phyloP scores from a whole-genome alignment of 2,797 vertebrate genomes.

The Pitangus sulphuratus region DNA sequence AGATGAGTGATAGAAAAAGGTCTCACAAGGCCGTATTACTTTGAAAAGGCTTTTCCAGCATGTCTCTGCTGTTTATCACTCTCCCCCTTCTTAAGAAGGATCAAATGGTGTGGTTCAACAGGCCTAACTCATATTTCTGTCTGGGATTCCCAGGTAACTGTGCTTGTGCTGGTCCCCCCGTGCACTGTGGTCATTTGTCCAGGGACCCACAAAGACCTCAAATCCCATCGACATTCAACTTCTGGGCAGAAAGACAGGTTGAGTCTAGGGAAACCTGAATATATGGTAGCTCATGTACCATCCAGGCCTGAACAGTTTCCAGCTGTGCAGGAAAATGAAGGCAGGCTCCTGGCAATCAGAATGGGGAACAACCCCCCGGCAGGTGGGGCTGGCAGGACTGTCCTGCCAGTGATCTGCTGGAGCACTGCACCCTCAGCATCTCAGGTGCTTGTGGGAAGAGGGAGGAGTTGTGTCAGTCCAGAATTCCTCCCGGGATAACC shows the following conservation, averaged over 20 bases:
- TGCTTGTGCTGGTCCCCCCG: background rate
- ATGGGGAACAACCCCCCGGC: background rate
- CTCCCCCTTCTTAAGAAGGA: background rate
- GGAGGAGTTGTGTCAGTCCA: background rate
- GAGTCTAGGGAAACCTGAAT: conserved; percentile 8
- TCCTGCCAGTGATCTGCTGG: conserved; percentile 23
- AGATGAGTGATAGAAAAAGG: background rate
- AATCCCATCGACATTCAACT: background rate
- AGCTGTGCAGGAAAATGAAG: conserved; percentile 48
- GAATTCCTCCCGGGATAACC: background rate
- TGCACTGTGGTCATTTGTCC: background rate
- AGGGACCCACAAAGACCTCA: background rate
- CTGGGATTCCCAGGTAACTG: background rate
- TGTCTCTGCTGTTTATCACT: background rate
- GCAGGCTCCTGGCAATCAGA: conserved; percentile 1
- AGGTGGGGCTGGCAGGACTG: conserved; percentile 34
- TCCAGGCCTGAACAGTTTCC: conserved; percentile 37
- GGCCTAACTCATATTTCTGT: background rate
- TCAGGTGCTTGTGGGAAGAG: background rate
- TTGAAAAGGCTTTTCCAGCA: background rate
- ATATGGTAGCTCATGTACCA: conserved; percentile 27
- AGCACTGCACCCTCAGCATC: background rate
- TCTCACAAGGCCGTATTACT: background rate
- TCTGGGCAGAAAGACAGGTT: background rate
- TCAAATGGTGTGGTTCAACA: background rate